phyloP scores from a whole-genome alignment of 2,888 invertebrate species.

The Drosophila macrothrix region DNA sequence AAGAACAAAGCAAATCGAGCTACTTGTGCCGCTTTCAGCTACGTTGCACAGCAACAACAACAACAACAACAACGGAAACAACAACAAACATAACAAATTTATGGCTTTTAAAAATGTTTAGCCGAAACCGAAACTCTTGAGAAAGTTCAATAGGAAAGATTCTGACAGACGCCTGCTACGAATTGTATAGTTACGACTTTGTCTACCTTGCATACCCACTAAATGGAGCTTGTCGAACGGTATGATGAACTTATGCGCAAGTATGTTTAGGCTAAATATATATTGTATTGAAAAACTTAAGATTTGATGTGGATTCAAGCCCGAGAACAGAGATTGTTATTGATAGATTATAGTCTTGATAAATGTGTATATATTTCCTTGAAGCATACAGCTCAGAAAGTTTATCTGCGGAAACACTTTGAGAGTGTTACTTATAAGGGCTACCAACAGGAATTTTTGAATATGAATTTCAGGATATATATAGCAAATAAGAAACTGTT shows the following conservation, averaged over 20 bases:
- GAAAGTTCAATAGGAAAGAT: slow-evolving; percentile 36
- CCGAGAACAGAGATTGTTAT: neutral
- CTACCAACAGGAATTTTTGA: no score
- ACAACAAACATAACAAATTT: slow-evolving; percentile 55
- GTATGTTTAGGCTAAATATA: neutral
- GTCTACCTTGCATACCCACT: neutral
- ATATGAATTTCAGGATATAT: neutral
- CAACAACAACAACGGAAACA: slow-evolving; percentile 11
- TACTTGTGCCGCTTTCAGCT: slow-evolving; percentile 67
- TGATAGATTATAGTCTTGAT: neutral
- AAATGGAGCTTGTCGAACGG: neutral
- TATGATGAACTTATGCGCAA: neutral
- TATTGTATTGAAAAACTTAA: neutral
- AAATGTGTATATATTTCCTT: neutral
- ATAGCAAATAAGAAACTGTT: no score
- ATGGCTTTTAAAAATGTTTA: slow-evolving; percentile 69
- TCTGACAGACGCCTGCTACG: slow-evolving; percentile 9
- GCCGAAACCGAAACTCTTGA: slow-evolving; percentile 49
- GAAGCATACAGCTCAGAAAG: neutral
- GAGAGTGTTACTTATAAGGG: neutral
- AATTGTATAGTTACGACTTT: slow-evolving; percentile 8
- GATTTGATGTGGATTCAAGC: no score
- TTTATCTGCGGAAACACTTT: neutral
- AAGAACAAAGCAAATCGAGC: slow-evolving; percentile 42
- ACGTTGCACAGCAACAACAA: slow-evolving; percentile 54